Evolutionary conservation across 2,797 vertebrate genomes (phyloP), one percentile per base, ranked within the genome.

Genomic region (Alectoris magna): DNA sequence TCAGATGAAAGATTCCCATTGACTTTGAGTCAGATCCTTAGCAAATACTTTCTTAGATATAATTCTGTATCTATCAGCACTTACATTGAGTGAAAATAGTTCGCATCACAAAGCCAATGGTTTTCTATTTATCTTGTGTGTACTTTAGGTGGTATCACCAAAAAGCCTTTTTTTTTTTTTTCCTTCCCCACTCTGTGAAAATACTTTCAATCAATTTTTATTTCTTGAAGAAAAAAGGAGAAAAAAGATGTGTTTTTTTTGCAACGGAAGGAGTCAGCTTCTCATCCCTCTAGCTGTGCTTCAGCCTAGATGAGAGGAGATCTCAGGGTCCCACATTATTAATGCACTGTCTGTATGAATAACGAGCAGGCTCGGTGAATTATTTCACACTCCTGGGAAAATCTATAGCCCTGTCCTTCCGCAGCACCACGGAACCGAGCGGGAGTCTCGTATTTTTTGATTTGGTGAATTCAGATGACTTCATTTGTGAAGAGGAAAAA

Each of bases 311-410:
- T 98, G 98, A 98, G 98, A 97, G 84, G 97, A 97, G 96, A 97
- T 98, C 98, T 98, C 97, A 98, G 94, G 98, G 97, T 97, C 98
- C 96, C 75, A 13, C 59, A 88, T 98, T 99, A 98, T 98, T 99
- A 99, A 99, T 98, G 98, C 96, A 93, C 97, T 98, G 96, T 98
- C 98, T 97, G 94, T 97, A 98, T 98, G 98, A 99, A 98, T 98
- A 98, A 99, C 46, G 95, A 98, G 97, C 96, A 96, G 90, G 93
- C 71, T 95, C 94, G 96, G 97, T 97, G 93, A 98, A 98, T 98
- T 98, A 98, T 98, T 98, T 97, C 95, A 90, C 93, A 97, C 97
- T 97, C 97, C 94, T 97, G 96, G 97, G 98, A 97, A 98, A 98
- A 98, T 98, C 98, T 98, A 97, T 97, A 95, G 96, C 96, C 90